Evolutionary conservation across 2,113 vertebrate species (phyloP).

Genomic region (Turnix velox): DNA sequence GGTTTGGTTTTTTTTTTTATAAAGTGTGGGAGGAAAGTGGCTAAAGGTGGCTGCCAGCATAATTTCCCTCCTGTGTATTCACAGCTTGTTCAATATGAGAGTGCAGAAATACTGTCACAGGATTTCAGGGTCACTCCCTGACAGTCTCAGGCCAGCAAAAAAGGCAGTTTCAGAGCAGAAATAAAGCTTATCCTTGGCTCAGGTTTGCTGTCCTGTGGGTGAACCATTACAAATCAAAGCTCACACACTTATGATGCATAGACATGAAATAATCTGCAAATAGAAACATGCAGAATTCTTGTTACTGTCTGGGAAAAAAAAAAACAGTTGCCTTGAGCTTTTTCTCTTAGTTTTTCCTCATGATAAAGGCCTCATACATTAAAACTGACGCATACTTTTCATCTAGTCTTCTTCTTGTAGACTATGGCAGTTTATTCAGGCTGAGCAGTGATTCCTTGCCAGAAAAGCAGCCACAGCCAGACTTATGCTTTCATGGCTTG

Average conservation of each 20-base stretch:
- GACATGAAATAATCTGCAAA: background rate
- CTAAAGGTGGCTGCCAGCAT: background rate
- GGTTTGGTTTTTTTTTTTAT: background rate
- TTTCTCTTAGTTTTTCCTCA: background rate
- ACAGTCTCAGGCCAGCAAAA: background rate
- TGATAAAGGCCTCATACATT: background rate
- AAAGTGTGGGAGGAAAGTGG: background rate
- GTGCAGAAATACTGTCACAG: background rate
- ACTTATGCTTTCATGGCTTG: conserved; percentile 15
- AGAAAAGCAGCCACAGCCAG: conserved; percentile 37
- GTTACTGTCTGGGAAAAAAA: background rate
- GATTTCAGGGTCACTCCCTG: background rate
- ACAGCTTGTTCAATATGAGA: background rate
- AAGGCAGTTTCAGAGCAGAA: background rate
- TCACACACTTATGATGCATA: background rate
- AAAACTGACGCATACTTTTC: background rate
- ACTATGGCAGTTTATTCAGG: background rate
- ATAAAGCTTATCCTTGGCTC: background rate
- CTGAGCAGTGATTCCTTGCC: background rate
- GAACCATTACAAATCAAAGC: background rate
- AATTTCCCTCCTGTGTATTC: background rate
- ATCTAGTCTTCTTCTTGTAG: background rate
- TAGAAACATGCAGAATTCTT: background rate
- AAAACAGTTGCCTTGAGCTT: background rate
- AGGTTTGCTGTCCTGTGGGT: background rate